Evolutionary conservation across 1,140 invertebrate species (phyloP).

Genomic region (Pseudachorutes palmiensis): DNA sequence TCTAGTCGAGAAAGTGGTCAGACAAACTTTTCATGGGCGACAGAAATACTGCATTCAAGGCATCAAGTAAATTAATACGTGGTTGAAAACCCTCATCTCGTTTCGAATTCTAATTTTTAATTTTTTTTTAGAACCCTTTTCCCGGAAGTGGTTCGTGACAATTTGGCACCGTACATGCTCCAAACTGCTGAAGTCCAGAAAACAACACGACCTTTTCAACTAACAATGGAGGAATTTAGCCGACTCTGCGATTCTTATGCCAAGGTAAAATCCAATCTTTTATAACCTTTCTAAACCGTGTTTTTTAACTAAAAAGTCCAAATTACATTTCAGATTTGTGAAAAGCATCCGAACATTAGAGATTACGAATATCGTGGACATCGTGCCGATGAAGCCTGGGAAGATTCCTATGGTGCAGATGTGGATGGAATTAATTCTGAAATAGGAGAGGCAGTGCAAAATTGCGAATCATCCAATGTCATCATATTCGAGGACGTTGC

Average conservation of each 20-base stretch:
- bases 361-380: conserved; percentile 27
- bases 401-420: conserved; percentile 10
- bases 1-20: conserved; percentile 80
- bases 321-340: conserved; percentile 24
- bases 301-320: background rate
- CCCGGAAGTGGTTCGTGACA: conserved; percentile 57
- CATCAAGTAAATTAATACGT: conserved; percentile 50
- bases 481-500: background rate
- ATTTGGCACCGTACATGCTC: conserved; percentile 61
- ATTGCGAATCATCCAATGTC: background rate
- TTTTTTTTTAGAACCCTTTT: conserved; percentile 56
- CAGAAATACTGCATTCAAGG: conserved; percentile 71
- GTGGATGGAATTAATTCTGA: background rate
- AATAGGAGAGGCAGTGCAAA: background rate
- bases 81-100: too few species aligned
- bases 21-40: conserved; percentile 76
- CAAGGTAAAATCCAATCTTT: conserved; percentile 19
- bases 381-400: conserved; percentile 22
- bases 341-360: conserved; percentile 21
- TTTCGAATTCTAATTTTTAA: too few species aligned
- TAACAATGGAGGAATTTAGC: conserved; percentile 69
- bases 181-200: conserved; percentile 64
- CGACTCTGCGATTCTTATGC: conserved; percentile 65
- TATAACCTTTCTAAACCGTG: background rate
- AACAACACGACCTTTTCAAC: conserved; percentile 55